phyloP scores from a whole-genome alignment of 2,888 invertebrate species.

The Aphodius granarius region DNA sequence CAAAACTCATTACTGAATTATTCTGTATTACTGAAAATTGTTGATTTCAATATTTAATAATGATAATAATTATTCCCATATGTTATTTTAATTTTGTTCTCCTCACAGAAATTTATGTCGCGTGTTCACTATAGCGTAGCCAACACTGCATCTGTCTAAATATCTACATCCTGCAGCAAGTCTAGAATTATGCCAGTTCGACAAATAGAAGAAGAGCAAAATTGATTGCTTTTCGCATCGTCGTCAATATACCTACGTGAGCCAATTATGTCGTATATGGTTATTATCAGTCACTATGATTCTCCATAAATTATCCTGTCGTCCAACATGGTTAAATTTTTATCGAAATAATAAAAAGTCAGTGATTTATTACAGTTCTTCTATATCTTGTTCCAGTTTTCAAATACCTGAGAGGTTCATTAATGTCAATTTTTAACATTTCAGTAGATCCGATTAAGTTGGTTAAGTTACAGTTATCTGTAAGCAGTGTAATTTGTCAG shows the following conservation, averaged over 20 bases:
- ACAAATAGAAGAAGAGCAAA: slow-evolving; percentile 1
- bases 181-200: not conserved
- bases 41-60: too few relatives aligned
- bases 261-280: not conserved
- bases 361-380: not conserved
- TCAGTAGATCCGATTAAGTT: not conserved
- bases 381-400: slow-evolving; percentile 2
- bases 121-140: not conserved
- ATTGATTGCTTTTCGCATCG: not conserved
- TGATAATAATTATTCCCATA: too few relatives aligned
- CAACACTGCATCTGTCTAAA: not conserved
- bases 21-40: too few relatives aligned
- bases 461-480: not conserved
- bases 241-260: slow-evolving; percentile 1
- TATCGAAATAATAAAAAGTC: not conserved
- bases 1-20: too few relatives aligned
- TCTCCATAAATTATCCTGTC: not conserved
- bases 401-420: not conserved
- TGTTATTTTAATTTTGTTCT: too few relatives aligned
- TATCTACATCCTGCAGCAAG: not conserved
- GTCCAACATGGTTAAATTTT: not conserved
- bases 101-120: not conserved
- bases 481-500: not conserved
- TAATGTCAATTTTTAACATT: not conserved
- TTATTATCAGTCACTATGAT: not conserved